Evolutionary conservation across 53 echinoderm and acorn worm species (phyloP).

Genomic region (Echinometra lucunter): DNA sequence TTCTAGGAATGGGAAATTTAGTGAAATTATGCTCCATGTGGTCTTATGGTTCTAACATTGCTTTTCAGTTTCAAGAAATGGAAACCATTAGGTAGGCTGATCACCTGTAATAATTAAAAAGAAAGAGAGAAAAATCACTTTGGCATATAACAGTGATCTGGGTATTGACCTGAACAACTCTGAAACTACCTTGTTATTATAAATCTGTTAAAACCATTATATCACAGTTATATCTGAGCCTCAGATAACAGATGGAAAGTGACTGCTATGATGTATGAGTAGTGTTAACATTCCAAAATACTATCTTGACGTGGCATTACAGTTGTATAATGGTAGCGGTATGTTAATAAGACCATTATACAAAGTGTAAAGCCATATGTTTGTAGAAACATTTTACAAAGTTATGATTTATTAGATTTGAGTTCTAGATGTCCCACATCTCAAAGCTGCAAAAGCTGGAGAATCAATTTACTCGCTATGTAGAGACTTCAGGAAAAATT

Average conservation of each 20-base stretch:
- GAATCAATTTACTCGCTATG: not conserved
- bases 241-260: not conserved
- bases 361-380: constrained; percentile 34
- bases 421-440: not conserved
- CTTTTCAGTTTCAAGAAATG: too few relatives aligned
- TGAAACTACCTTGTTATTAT: not conserved
- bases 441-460: not conserved
- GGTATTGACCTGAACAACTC: not conserved
- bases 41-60: too few relatives aligned
- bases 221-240: not conserved
- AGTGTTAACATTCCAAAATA: constrained; percentile 16
- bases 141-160: not conserved
- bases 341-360: constrained; percentile 24
- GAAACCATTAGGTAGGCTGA: too few relatives aligned
- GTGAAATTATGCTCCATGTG: not conserved
- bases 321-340: not conserved
- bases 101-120: not conserved
- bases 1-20: not conserved
- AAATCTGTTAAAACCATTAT: constrained; percentile 5
- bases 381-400: constrained; percentile 5
- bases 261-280: not conserved
- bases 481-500: not conserved
- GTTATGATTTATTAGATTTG: not conserved
- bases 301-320: not conserved
- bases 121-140: not conserved